Evolutionary conservation across 1,140 invertebrate genomes (phyloP), one percentile per base, ranked within the genome.

Genomic region (Magallana angulata): DNA sequence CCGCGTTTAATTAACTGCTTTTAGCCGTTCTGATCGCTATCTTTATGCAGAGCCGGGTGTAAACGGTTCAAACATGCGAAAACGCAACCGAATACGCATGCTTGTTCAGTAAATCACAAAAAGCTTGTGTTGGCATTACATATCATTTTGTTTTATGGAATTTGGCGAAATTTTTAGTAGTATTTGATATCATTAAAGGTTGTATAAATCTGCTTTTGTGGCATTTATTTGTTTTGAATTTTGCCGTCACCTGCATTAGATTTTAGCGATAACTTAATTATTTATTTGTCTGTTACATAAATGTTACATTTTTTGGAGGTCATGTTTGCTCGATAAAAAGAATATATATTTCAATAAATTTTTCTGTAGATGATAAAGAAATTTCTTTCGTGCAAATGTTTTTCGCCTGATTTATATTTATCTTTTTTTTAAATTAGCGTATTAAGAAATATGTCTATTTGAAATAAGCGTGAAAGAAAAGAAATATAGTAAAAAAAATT

Each of bases 1-100:
- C 84, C 81, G n/a, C 82, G 82, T 87, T 87, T 84, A 87, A 87
- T 87, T 87, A 87, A 82, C 60, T 84, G 76, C 68, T 84, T 81
- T 64, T 62, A 11, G 76, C 18, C 24, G 68, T 76, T 2, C 9
- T 30, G 68, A 76, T 76, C 68, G 68, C 14, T 76, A 76, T 76
- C 68, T 30, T 18, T 76, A 11, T 30, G 1, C 36, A 14, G 68
- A 18, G 5, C 24, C 7, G 68, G 30, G 68, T 76, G 68, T 76
- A 76, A 76, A 76, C 68, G 68, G 68, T 76, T 30, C 68, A 76
- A 76, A 48, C 68, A 76, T 76, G 68, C 68, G 36, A 76, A 76
- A 36, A 76, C 18, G 68, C 8, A 76, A 76, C 68, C 68, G 8
- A 76, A 76, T 30, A 76, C 68, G 24, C 68, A 18, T 76, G 68